Conservation (phyloP, 1,140 invertebrate species). For the Heterodera carotae region DNA sequence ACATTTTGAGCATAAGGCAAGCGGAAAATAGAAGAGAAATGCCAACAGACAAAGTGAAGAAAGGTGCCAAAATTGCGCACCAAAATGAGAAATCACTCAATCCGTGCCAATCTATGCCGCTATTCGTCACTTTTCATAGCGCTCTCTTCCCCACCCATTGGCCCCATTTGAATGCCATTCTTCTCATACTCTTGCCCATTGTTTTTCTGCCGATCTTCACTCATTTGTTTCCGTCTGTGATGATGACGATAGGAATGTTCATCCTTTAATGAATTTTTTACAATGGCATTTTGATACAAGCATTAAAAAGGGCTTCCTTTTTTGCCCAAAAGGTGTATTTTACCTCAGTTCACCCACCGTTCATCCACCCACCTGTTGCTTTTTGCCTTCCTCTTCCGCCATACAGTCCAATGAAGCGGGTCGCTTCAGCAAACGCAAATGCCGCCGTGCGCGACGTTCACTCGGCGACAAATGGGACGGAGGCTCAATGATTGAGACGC, state of each 20-base stretch:
- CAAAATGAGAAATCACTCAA: too few species aligned
- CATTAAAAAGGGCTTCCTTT: too few species aligned
- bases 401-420: neutral
- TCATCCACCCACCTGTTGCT: neutral
- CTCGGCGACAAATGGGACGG: neutral
- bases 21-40: neutral
- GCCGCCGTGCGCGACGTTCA: conserved; percentile 4
- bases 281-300: neutral
- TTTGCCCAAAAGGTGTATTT: too few species aligned
- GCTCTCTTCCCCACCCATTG: neutral
- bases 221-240: neutral
- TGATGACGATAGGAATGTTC: neutral
- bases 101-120: too few species aligned
- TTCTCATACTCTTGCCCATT: neutral
- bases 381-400: neutral
- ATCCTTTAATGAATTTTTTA: neutral
- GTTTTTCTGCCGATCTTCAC: neutral
- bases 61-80: too few species aligned
- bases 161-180: neutral
- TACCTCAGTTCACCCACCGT: too few species aligned
- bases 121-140: too few species aligned
- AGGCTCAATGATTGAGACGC: neutral
- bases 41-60: neutral
- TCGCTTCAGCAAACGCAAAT: neutral
- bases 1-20: neutral